phyloP scores from a whole-genome alignment of 1,140 invertebrate species.

The Neuroterus valhalla region DNA sequence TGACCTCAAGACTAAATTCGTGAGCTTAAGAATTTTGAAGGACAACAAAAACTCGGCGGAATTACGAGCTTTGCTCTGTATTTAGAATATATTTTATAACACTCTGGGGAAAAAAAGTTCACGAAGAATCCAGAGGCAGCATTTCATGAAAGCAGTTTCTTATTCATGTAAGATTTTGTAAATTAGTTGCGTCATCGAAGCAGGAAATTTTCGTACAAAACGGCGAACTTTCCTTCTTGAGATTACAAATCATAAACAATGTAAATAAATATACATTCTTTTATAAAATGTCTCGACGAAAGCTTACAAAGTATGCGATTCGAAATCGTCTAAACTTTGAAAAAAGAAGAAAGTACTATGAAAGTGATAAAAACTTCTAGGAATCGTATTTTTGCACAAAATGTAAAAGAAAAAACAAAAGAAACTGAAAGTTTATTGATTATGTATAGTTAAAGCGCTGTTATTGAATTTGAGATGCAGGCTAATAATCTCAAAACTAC shows the following conservation, averaged over 20 bases:
- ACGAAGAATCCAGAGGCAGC: slow-evolving; percentile 10
- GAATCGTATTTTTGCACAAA: too few relatives aligned
- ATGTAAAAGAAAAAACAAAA: not conserved
- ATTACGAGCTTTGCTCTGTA: slow-evolving; percentile 5
- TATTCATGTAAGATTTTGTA: not conserved
- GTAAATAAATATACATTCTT: too few relatives aligned
- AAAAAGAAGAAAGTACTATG: too few relatives aligned
- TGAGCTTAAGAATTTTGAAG: not conserved
- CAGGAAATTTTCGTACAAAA: too few relatives aligned
- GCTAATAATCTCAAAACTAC: not conserved
- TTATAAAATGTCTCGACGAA: too few relatives aligned
- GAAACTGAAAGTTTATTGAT: not conserved
- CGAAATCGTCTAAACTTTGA: too few relatives aligned
- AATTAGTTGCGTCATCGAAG: not conserved
- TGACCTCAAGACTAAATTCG: slow-evolving; percentile 15
- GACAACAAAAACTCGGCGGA: not conserved
- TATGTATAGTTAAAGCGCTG: not conserved
- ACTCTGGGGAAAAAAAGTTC: not conserved
- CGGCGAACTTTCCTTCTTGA: too few relatives aligned
- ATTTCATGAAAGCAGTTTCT: not conserved
- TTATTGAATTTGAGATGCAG: not conserved
- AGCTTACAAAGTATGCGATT: too few relatives aligned
- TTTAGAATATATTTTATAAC: slow-evolving; percentile 8
- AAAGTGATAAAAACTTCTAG: too few relatives aligned
- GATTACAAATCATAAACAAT: too few relatives aligned